Conservation (phyloP, 1,140 invertebrate species). For the Drosophila truncata region DNA sequence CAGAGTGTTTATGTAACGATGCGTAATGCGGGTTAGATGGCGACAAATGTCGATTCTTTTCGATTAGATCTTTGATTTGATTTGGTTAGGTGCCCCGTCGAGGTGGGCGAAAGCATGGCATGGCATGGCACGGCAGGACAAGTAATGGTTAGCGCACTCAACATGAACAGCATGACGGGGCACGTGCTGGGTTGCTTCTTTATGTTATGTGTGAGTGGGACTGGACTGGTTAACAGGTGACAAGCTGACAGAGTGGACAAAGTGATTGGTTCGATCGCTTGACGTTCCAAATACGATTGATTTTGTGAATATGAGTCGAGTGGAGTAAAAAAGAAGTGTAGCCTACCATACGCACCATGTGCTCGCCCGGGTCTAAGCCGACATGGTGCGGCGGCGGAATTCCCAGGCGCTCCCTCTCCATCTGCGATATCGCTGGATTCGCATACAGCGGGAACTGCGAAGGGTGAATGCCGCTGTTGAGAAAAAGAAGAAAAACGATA, state of each 20-base stretch:
- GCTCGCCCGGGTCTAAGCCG: slow-evolving; percentile 87
- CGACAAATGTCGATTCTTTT: slow-evolving; percentile 29
- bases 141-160: slow-evolving; percentile 58
- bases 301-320: slow-evolving; percentile 83
- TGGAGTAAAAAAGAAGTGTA: slow-evolving; percentile 86
- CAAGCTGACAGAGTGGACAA: slow-evolving; percentile 60
- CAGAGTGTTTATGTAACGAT: slow-evolving; percentile 48
- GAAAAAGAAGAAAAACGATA: slow-evolving; percentile 22
- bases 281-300: slow-evolving; percentile 85
- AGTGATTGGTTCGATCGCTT: slow-evolving; percentile 64
- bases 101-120: slow-evolving; percentile 38
- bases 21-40: slow-evolving; percentile 53
- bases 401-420: slow-evolving; percentile 95
- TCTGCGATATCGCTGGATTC: slow-evolving; percentile 90
- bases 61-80: slow-evolving; percentile 18
- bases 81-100: slow-evolving; percentile 41
- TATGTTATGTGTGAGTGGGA: slow-evolving; percentile 31
- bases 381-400: slow-evolving; percentile 89
- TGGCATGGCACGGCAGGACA: slow-evolving; percentile 26
- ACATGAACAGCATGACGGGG: slow-evolving; percentile 50
- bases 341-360: slow-evolving; percentile 86
- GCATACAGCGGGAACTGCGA: slow-evolving; percentile 88
- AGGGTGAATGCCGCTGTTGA: slow-evolving; percentile 87
- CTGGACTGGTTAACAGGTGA: slow-evolving; percentile 51
- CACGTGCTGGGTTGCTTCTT: slow-evolving; percentile 35